Percentiles rank a stretch among this genome's conserved stretches.
Evolutionary conservation across 2,888 invertebrate species (phyloP).

Genomic region (Lasioglossum zephyrum): DNA sequence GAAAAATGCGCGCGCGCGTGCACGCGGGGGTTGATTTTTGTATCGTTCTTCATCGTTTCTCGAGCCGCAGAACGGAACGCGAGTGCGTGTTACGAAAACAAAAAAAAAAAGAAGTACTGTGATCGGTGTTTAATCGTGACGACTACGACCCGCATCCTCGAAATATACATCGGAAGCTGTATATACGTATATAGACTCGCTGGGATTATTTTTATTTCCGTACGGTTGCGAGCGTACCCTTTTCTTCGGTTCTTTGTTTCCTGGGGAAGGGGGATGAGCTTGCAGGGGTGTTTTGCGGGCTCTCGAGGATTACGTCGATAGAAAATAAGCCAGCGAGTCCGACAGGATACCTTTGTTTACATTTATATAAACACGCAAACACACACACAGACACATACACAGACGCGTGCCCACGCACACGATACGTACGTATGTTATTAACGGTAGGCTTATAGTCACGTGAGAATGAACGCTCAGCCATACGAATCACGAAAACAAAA

Average conservation of each 20-base stretch:
- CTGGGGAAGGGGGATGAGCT: not conserved
- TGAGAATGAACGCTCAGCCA: not conserved
- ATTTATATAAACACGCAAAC: conserved; percentile 50
- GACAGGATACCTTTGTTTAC: conserved; percentile 50
- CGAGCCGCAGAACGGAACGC: conserved; percentile 23
- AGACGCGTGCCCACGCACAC: not conserved
- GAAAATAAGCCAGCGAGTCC: conserved; percentile 50
- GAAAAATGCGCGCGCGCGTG: conserved; percentile 9
- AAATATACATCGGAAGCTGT: not conserved
- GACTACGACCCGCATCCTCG: not conserved
- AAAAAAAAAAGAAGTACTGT: conserved; percentile 18
- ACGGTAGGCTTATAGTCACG: conserved; percentile 20
- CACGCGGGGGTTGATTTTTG: conserved; percentile 53
- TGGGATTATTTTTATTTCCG: conserved; percentile 38
- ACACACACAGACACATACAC: not conserved
- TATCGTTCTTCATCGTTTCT: conserved; percentile 55
- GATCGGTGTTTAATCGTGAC: conserved; percentile 43
- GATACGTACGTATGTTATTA: conserved; percentile 36
- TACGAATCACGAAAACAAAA: not conserved
- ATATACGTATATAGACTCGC: conserved; percentile 34
- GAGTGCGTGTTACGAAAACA: not conserved
- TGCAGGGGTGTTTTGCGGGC: not conserved
- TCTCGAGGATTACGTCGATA: not conserved
- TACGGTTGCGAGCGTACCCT: not conserved
- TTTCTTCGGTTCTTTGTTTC: not conserved